Conservation (phyloP, 2,888 invertebrate genomes). For the Polyploca ridens region DNA sequence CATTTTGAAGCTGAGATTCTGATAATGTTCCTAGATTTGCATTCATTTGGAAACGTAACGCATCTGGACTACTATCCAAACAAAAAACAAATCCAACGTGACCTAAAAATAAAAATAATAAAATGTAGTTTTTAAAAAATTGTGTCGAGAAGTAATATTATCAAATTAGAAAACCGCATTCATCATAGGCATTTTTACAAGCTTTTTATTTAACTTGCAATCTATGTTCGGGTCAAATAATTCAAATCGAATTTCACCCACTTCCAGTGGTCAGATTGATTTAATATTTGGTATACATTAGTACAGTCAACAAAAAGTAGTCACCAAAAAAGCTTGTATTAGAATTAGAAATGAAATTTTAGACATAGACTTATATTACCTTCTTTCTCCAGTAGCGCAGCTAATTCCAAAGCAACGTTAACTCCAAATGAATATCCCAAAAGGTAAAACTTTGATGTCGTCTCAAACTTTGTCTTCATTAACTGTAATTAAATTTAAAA, state of each 20-base stretch:
- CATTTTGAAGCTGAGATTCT: conserved; percentile 38
- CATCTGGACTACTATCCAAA: conserved; percentile 53
- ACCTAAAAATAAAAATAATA: conserved; percentile 42
- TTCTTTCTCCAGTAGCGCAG: conserved; percentile 58
- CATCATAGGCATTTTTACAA: too few species aligned
- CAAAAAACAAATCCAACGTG: conserved; percentile 49
- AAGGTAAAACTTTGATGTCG: conserved; percentile 49
- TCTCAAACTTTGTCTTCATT: conserved; percentile 40
- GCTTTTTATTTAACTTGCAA: too few species aligned
- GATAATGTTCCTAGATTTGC: conserved; percentile 41
- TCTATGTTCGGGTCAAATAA: too few species aligned
- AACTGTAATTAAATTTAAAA: conserved; percentile 26
- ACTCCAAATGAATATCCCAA: conserved; percentile 61
- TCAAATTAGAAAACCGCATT: too few species aligned
- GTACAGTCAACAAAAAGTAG: too few species aligned
- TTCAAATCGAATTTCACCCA: too few species aligned
- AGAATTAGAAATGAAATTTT: too few species aligned
- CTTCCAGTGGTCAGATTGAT: too few species aligned
- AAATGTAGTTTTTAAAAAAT: conserved; percentile 18
- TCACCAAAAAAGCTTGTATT: too few species aligned
- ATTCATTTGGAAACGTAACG: conserved; percentile 39
- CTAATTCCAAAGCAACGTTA: conserved; percentile 61
- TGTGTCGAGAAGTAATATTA: too few species aligned
- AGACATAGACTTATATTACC: conserved; percentile 58
- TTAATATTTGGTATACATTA: too few species aligned